Percentiles rank a stretch among this genome's conserved stretches.
These are phyloP conservation scores for Octopus bimaculoides DNA, from an alignment of 1,140 invertebrate species.

Conservation along the genomic window DNA sequence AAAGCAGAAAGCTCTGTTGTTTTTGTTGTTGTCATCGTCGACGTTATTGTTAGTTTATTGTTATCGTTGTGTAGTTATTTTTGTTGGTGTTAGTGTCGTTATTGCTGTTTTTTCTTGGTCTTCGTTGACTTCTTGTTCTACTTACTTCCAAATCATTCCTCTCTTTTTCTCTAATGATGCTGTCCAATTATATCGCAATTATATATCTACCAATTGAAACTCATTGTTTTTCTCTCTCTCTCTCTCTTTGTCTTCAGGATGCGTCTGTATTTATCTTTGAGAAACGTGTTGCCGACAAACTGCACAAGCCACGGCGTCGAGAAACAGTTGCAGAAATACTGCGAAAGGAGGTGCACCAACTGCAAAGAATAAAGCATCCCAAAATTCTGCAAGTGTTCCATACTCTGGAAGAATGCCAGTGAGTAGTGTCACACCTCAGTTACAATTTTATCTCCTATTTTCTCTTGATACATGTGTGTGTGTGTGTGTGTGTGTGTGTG, in stretches of 20 bases:
- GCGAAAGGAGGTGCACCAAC: slow-evolving; percentile 74
- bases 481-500: no score
- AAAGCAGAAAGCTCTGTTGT: no score
- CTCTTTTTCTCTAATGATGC: no score
- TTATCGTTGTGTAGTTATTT: no score
- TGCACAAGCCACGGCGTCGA: slow-evolving; percentile 89
- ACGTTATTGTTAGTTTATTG: no score
- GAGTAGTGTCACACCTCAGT: slow-evolving; percentile 42
- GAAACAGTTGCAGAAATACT: slow-evolving; percentile 89
- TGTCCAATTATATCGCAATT: not conserved
- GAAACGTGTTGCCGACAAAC: slow-evolving; percentile 87
- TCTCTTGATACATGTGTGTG: no score
- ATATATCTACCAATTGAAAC: not conserved
- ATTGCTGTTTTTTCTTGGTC: no score
- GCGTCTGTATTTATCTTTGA: slow-evolving; percentile 95
- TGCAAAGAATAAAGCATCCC: slow-evolving; percentile 84
- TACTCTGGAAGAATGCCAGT: slow-evolving; percentile 61
- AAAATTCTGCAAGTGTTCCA: slow-evolving; percentile 70
- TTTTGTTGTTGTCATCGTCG: no score
- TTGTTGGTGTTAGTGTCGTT: no score
- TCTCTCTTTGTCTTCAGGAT: slow-evolving; percentile 66
- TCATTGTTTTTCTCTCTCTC: not conserved
- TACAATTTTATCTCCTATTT: no score
- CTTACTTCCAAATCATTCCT: no score
- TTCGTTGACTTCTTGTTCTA: no score